Evolutionary conservation across 2,888 invertebrate genomes (phyloP).

Genomic region (Mimas tiliae): DNA sequence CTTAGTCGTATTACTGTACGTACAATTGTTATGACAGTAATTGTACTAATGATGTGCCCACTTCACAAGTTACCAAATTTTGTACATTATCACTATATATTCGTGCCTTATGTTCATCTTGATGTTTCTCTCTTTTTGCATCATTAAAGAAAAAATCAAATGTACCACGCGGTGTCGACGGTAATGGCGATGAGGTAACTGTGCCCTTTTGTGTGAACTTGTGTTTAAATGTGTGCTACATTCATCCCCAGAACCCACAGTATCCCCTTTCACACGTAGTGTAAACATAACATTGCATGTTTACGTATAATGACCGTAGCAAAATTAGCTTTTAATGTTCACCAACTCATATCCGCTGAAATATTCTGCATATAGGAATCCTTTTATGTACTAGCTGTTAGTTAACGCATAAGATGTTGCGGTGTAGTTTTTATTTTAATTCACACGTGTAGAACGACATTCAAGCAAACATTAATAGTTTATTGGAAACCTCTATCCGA

Average conservation of each 20-base stretch:
- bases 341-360: constrained; percentile 47
- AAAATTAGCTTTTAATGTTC: constrained; percentile 43
- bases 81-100: constrained; percentile 50
- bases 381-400: constrained; percentile 45
- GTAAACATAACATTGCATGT: constrained; percentile 55
- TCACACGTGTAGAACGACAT: constrained; percentile 43
- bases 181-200: constrained; percentile 96
- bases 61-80: constrained; percentile 9
- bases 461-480: constrained; percentile 40
- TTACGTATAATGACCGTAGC: constrained; percentile 41
- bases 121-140: constrained; percentile 86
- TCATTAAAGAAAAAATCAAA: constrained; percentile 92
- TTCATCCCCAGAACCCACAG: constrained; percentile 31
- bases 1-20: too few species aligned
- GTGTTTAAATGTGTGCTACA: constrained; percentile 63
- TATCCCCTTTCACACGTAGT: constrained; percentile 55
- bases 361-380: constrained; percentile 37
- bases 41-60: not conserved
- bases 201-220: constrained; percentile 77
- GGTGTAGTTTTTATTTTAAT: constrained; percentile 30
- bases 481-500: constrained; percentile 47
- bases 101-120: constrained; percentile 76
- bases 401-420: constrained; percentile 39
- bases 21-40: not conserved
- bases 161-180: constrained; percentile 97